Evolutionary conservation across 2,888 invertebrate species (phyloP).

Genomic region (Zaprionus lineosus): DNA sequence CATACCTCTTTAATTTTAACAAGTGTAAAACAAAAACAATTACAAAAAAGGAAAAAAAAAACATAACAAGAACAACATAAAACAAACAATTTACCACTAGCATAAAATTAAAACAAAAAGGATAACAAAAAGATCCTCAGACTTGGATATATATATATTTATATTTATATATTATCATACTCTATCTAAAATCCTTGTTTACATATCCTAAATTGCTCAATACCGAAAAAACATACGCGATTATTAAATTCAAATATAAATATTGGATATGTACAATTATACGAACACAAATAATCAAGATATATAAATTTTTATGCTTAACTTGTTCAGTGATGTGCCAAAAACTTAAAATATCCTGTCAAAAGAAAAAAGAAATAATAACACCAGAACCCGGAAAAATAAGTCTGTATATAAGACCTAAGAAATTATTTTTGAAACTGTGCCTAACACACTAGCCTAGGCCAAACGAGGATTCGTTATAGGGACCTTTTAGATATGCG

Average conservation of each 20-base stretch:
- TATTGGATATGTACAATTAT: conserved; percentile 26
- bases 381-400: conserved; percentile 10
- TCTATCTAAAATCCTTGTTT: conserved; percentile 31
- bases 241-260: conserved; percentile 7
- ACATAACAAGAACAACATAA: conserved; percentile 23
- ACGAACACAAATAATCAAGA: no score
- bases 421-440: conserved; percentile 36
- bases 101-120: conserved; percentile 14
- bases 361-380: conserved; percentile 16
- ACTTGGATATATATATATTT: no score
- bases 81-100: conserved; percentile 16
- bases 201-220: conserved; percentile 56
- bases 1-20: conserved; percentile 70
- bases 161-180: neutral
- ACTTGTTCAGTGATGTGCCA: conserved; percentile 68
- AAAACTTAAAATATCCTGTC: conserved; percentile 46
- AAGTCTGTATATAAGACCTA: conserved; percentile 44
- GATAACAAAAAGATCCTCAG: conserved; percentile 19
- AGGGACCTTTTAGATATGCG: conserved; percentile 11
- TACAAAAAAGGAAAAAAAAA: conserved; percentile 18
- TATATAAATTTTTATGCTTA: conserved; percentile 16
- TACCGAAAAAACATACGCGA: conserved; percentile 5
- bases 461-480: conserved; percentile 29
- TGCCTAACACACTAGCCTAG: conserved; percentile 41
- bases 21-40: conserved; percentile 30